These are phyloP conservation scores for Melipona beecheii DNA, from an alignment of 2,888 invertebrate genomes.

Conservation along the genomic window DNA sequence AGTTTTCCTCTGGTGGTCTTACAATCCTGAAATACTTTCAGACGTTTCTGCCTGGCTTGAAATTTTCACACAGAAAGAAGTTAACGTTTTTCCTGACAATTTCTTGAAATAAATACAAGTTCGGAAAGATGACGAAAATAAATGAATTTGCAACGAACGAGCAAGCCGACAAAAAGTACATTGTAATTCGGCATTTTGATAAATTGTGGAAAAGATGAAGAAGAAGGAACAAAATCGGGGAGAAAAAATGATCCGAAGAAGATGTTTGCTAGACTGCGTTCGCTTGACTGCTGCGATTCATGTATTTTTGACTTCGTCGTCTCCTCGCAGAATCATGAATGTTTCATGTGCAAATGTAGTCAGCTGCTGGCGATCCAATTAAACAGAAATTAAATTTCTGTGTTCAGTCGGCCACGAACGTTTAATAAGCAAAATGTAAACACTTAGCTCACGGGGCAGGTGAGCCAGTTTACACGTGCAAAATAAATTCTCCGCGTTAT, in stretches of 20 bases:
- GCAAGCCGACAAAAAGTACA: neutral
- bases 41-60: neutral
- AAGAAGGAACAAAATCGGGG: neutral
- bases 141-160: neutral
- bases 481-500: neutral
- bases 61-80: neutral
- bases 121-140: neutral
- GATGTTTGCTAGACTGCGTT: neutral
- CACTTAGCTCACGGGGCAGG: slow-evolving; percentile 26
- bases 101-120: no score
- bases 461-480: neutral
- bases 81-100: neutral
- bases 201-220: neutral
- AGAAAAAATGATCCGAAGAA: neutral
- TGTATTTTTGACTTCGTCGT: slow-evolving; percentile 28
- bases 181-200: neutral
- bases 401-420: slow-evolving; percentile 22
- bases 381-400: slow-evolving; percentile 46
- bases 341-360: slow-evolving; percentile 40
- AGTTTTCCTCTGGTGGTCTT: neutral
- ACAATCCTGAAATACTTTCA: neutral
- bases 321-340: slow-evolving; percentile 26
- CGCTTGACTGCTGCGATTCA: neutral
- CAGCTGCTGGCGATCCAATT: slow-evolving; percentile 41
- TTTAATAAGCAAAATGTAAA: slow-evolving; percentile 50